These are phyloP conservation scores for Drosophila yakuba DNA, from an alignment of 1,140 invertebrate genomes.

Conservation along the genomic window DNA sequence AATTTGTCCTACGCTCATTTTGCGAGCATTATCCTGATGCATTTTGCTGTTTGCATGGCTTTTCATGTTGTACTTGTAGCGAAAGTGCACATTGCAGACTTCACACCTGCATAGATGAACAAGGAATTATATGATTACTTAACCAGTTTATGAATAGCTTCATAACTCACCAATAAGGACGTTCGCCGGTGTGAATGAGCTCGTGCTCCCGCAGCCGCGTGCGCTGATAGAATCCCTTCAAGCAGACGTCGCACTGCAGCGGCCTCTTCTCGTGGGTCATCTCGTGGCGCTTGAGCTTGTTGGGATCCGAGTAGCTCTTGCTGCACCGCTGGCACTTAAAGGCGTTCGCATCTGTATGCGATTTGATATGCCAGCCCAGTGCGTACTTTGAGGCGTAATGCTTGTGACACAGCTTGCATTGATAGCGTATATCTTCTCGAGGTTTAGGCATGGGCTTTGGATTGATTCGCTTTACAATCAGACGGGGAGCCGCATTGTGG, in stretches of 20 bases:
- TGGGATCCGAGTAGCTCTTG: constrained; percentile 50
- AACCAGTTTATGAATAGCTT: no score
- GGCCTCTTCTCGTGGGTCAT: constrained; percentile 61
- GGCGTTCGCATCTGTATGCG: constrained; percentile 34
- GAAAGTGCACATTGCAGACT: constrained; percentile 53
- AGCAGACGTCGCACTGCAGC: constrained; percentile 59
- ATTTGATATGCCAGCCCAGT: constrained; percentile 50
- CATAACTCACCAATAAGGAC: constrained; percentile 41
- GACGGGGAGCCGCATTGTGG: constrained; percentile 55
- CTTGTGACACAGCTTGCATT: constrained; percentile 53
- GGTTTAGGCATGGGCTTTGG: constrained; percentile 18
- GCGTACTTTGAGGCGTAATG: constrained; percentile 64
- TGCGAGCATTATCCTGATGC: constrained; percentile 52
- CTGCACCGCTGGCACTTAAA: constrained; percentile 60
- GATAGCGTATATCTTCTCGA: constrained; percentile 25
- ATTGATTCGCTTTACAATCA: constrained; percentile 48
- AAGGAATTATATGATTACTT: neutral
- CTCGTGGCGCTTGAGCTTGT: constrained; percentile 56
- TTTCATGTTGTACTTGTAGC: constrained; percentile 65
- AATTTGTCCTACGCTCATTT: neutral
- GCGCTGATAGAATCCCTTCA: constrained; percentile 56
- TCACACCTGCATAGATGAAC: constrained; percentile 43
- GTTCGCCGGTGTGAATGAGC: constrained; percentile 66
- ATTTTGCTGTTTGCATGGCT: constrained; percentile 59
- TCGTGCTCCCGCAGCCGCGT: constrained; percentile 53